Base-by-base conservation (phyloP, 2,797 vertebrate species). In the Lithobates pipiens region DNA sequence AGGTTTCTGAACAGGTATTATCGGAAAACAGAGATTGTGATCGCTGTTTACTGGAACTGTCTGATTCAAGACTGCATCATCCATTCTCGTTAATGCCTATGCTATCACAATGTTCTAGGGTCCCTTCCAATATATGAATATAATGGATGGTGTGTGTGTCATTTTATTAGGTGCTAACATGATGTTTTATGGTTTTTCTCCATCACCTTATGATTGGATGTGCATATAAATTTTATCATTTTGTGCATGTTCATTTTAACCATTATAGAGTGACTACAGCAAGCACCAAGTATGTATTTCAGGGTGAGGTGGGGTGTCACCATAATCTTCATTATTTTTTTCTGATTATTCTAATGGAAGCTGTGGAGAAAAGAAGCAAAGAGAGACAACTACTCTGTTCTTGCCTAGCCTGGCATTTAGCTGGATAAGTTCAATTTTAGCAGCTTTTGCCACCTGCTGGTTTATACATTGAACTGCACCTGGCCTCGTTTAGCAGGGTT, bases 21-120 rank as follows among this genome's bases (percentile, higher is more conserved):
- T 77, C 61, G 57, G 76, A 87, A 87, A 72, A 44, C 21, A 27
- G n/a, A 50, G 75, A 75, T 74, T 67, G 76, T 13, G 70, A 75
- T 83, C 44, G 2, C 34, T 16, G 21, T 68, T 83, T 87, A 87
- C 80, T 83, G 81, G 81, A 83, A 86, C 13, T 72, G 69, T 82
- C 73, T 86, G 85, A 86, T 83, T 86, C 85, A 86, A 46, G 36
- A 50, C 80, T 61, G 13, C 76, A 27, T 87, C 85, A 87, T 69
- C 70, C 2, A 39, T 83, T 77, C 70, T 36, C 63, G 16, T 68
- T 50, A 23, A 15, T 25, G 27, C 73, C 73, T 63, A n/a, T 29
- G 21, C 50, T 77, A 72, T 76, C 73, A 83, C 81, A 50, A 27
- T 74, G 61, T 65, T 65, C 61, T 9, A 23, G 21, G 54, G 25